A percentile compares a stretch with the other conserved stretches of the same genome.
Evolutionary conservation across 2,797 vertebrate genomes (phyloP).

Genomic region (Bucorvus abyssinicus): DNA sequence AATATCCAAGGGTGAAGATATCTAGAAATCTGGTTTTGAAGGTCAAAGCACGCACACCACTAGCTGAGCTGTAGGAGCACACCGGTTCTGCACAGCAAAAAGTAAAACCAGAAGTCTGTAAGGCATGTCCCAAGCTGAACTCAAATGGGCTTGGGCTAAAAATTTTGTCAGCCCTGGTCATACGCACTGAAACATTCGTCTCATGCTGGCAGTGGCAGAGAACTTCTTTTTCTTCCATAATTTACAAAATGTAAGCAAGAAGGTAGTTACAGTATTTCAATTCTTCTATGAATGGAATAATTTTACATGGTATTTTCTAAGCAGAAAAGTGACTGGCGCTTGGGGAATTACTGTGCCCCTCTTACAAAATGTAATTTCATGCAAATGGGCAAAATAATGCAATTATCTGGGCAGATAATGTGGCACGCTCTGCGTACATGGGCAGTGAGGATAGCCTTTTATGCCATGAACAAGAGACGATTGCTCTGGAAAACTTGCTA

Average conservation of each 20-base stretch:
- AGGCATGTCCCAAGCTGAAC: slow-evolving; percentile 2
- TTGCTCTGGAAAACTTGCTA: neutral
- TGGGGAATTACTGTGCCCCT: slow-evolving; percentile 23
- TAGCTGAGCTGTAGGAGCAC: neutral
- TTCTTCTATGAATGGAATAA: slow-evolving; percentile 24
- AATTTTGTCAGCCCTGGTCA: neutral
- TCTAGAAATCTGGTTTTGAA: neutral
- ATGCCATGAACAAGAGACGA: neutral
- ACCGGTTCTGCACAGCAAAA: neutral
- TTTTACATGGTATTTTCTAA: slow-evolving; percentile 8
- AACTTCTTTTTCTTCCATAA: neutral
- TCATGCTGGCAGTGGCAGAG: neutral
- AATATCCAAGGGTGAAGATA: neutral
- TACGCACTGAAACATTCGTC: neutral
- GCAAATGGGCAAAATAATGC: slow-evolving; percentile 19
- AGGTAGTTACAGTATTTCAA: slow-evolving; percentile 27
- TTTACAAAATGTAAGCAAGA: slow-evolving; percentile 30
- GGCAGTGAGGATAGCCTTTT: neutral
- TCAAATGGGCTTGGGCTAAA: neutral
- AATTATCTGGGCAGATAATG: slow-evolving; percentile 19
- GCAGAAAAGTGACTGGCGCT: slow-evolving; percentile 11
- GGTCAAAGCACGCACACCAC: neutral
- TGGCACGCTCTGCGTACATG: neutral
- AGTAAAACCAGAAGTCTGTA: neutral
- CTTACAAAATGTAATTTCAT: slow-evolving; percentile 45